Percentiles rank a stretch among this genome's conserved stretches.
Conservation (phyloP, 2,113 vertebrate species). For the Gymnobelideus leadbeateri region DNA sequence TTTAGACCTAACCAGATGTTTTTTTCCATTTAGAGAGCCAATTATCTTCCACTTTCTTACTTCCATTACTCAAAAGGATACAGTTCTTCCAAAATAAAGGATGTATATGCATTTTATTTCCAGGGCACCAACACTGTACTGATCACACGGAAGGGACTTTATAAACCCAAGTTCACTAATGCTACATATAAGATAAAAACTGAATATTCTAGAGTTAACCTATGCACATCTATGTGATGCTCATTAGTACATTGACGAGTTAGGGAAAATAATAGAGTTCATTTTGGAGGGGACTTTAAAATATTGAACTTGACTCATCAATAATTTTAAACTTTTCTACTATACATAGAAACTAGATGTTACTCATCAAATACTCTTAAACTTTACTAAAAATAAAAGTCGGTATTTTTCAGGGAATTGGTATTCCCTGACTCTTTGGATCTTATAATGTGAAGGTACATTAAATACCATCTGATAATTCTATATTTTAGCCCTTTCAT, state of each 20-base stretch:
- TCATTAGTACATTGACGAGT: not conserved
- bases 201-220: not conserved
- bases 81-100: conserved; percentile 10
- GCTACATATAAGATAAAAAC: not conserved
- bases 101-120: not conserved
- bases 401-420: not conserved
- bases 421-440: not conserved
- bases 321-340: not conserved
- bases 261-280: not conserved
- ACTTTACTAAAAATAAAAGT: not conserved
- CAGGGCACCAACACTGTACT: not conserved
- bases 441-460: not conserved
- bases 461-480: not conserved
- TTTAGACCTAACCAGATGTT: conserved; percentile 55
- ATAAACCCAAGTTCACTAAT: not conserved
- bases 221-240: not conserved
- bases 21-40: conserved; percentile 49
- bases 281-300: not conserved
- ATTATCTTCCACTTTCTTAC: not conserved
- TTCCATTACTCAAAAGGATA: not conserved
- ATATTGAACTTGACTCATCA: not conserved
- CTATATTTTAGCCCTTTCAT: not conserved
- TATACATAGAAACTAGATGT: not conserved
- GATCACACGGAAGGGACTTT: not conserved
- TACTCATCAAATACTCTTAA: not conserved